Conservation (phyloP, 2,797 vertebrate species). For the Busarellus nigricollis region DNA sequence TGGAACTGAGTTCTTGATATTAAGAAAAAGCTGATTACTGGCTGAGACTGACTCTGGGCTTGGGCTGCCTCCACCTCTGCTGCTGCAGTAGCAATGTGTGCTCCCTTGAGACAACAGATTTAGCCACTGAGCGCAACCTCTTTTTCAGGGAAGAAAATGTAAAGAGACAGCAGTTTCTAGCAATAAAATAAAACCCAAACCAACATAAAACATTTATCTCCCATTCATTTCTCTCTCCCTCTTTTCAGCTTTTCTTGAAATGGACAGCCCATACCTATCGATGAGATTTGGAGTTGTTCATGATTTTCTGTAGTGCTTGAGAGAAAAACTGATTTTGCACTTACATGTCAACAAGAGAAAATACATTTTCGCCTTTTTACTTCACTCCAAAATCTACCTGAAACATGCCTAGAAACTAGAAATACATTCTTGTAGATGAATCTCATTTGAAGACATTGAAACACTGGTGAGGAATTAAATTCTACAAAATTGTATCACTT, state of each 20-base stretch:
- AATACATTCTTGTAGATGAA: background rate
- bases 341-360: background rate
- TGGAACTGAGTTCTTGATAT: background rate
- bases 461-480: background rate
- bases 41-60: background rate
- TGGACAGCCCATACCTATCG: background rate
- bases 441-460: conserved; percentile 10
- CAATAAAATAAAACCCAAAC: conserved; percentile 27
- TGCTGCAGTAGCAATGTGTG: conserved; percentile 11
- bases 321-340: conserved; percentile 36
- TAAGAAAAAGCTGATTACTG: background rate
- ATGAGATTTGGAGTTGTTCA: background rate
- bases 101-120: conserved; percentile 54
- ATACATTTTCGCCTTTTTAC: background rate
- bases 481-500: background rate
- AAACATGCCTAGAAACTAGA: background rate
- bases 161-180: conserved; percentile 55
- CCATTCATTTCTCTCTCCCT: background rate
- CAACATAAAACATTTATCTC: background rate
- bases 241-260: conserved; percentile 27
- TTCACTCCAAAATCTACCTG: background rate
- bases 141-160: conserved; percentile 55
- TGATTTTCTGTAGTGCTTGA: background rate
- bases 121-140: background rate
- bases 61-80: conserved; percentile 10